phyloP scores from a whole-genome alignment of 2,888 invertebrate species.

The Macaria notata region DNA sequence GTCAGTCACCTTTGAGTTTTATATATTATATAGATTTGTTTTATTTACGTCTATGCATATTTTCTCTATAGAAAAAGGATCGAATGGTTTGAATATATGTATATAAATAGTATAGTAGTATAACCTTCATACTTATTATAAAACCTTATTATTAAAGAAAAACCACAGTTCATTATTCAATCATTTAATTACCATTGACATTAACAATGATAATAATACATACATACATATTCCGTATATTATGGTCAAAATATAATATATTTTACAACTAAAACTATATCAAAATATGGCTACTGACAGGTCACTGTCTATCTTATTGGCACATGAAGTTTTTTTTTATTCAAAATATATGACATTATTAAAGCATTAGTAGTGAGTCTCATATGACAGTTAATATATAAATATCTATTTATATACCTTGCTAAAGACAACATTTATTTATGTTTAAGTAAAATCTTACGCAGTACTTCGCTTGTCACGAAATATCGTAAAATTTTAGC shows the following conservation, averaged over 20 bases:
- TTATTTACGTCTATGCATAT: too few species aligned
- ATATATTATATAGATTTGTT: too few species aligned
- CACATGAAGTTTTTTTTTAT: constrained; percentile 63
- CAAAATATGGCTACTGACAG: constrained; percentile 77
- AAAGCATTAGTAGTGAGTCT: constrained; percentile 61
- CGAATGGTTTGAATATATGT: too few species aligned
- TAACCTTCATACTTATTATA: background rate
- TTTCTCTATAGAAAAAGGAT: too few species aligned
- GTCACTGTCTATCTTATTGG: constrained; percentile 60
- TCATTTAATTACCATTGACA: constrained; percentile 74
- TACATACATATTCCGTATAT: constrained; percentile 64
- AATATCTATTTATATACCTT: constrained; percentile 69
- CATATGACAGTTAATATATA: constrained; percentile 74
- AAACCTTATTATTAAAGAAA: constrained; percentile 19
- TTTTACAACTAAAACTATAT: constrained; percentile 68
- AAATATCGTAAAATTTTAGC: constrained; percentile 67
- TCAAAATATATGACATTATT: constrained; percentile 35
- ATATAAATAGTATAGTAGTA: too few species aligned
- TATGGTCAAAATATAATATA: constrained; percentile 60
- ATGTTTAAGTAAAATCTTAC: constrained; percentile 50
- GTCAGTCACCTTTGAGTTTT: too few species aligned
- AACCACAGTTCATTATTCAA: constrained; percentile 58
- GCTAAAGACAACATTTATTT: constrained; percentile 58
- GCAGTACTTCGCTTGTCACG: constrained; percentile 63
- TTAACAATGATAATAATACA: constrained; percentile 68